Evolutionary conservation across 2,797 vertebrate species (phyloP), one percentile per base, ranked within the genome.

Genomic region (Pelochelys cantorii): DNA sequence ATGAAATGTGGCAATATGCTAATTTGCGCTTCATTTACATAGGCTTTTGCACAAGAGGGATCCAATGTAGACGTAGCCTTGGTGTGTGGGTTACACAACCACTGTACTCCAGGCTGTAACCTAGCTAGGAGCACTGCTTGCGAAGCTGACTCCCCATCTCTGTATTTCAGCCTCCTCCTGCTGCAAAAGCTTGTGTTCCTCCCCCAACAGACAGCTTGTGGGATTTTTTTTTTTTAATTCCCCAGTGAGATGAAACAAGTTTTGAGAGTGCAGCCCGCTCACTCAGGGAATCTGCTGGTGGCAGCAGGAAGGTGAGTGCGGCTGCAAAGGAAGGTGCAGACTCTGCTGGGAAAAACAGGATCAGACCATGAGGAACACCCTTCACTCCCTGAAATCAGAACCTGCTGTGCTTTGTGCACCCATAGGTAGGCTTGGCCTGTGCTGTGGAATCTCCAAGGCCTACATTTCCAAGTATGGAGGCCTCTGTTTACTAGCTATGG

Each of bases 381-480:
- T 8, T 48, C 8, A 48, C 2, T 6, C 3, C 31, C 8, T 2
- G 2, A 17, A 65, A 17, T n/a, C 31, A 68, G 31, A 18, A n/a
- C 17, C 31, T 29, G 25, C 27, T n/a, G 31, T n/a, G 31, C 62
- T 34, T 68, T 68, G 31, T 65, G 60, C 60, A 17, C 3, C 5
- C 60, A 9, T 31, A 65, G 29, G 29, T 7, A n/a, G 60, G 60
- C 31, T 3, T 9, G 29, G 60, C 29, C 60, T n/a, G 14, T 9
- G 7, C 17, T 15, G 29, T 14, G 17, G 17, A 65, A 17, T 65
- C 31, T 62, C 60, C 7, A n/a, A n/a, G 14, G 60, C 31, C 60
- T 31, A 17, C 4, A 4, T 65, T n/a, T 65, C 17, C 60, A 31
- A 27, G 29, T 62, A 29, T 29, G 6, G 13, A 65, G 15, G 14